Conservation (phyloP, 2,113 vertebrate species). For the Lasiurus borealis region DNA sequence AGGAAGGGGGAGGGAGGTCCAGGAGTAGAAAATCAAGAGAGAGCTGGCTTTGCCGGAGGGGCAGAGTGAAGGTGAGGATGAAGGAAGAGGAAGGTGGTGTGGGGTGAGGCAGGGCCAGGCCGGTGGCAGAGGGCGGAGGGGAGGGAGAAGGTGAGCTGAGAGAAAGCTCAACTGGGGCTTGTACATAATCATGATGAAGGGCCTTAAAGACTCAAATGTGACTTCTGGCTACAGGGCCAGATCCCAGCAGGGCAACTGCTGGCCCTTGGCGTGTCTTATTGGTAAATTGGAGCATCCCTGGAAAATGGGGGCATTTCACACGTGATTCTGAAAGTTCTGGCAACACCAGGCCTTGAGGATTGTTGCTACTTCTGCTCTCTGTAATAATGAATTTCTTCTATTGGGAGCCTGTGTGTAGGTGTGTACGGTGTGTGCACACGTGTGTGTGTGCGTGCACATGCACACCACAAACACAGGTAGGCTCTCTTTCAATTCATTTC, state of each 20-base stretch:
- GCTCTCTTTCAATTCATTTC: neutral
- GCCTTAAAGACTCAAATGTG: neutral
- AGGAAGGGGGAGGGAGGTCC: neutral
- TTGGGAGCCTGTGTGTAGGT: neutral
- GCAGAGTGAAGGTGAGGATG: neutral
- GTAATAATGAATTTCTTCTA: neutral
- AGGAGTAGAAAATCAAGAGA: neutral
- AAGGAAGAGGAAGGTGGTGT: neutral
- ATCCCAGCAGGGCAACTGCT: neutral
- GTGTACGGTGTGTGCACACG: accelerated
- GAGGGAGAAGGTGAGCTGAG: neutral
- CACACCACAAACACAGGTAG: neutral
- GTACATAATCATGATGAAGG: neutral
- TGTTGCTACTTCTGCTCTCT: neutral
- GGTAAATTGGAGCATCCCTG: neutral
- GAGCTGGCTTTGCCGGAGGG: neutral
- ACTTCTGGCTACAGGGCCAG: neutral
- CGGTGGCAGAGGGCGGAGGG: neutral
- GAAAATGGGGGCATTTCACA: neutral
- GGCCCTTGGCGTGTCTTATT: neutral
- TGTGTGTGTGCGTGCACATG: accelerated
- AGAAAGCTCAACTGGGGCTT: neutral
- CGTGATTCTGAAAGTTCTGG: neutral
- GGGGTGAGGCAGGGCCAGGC: too few species aligned
- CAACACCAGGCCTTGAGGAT: neutral